These are phyloP conservation scores for Edolisoma coerulescens DNA, from an alignment of 2,113 vertebrate species.

Conservation along the genomic window DNA sequence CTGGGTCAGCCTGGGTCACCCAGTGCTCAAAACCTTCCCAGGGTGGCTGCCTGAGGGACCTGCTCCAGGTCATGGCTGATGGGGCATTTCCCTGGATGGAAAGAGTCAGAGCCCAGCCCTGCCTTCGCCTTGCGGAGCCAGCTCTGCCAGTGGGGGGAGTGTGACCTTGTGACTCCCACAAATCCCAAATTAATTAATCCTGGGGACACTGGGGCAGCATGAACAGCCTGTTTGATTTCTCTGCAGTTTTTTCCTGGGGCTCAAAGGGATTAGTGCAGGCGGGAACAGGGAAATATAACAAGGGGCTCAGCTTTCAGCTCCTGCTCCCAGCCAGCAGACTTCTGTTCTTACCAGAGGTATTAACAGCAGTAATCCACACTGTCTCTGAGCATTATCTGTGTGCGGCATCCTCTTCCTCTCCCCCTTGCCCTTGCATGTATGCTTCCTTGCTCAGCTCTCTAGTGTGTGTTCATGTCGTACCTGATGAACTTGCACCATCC, in stretches of 20 bases:
- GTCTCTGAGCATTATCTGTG: slow-evolving; percentile 38
- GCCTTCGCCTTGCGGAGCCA: not conserved
- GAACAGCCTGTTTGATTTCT: slow-evolving; percentile 72
- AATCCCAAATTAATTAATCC: slow-evolving; percentile 83
- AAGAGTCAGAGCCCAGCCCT: not conserved
- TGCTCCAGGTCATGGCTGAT: not conserved
- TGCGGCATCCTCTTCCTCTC: slow-evolving; percentile 42
- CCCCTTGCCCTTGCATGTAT: not conserved
- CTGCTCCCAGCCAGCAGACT: slow-evolving; percentile 65
- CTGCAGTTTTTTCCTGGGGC: slow-evolving; percentile 69
- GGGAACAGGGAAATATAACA: slow-evolving; percentile 69
- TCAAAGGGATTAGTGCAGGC: slow-evolving; percentile 76
- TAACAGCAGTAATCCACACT: slow-evolving; percentile 66
- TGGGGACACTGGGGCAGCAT: slow-evolving; percentile 52
- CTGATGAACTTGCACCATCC: not conserved
- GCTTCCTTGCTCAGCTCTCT: not conserved
- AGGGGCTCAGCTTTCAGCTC: slow-evolving; percentile 77
- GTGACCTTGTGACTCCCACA: slow-evolving; percentile 70
- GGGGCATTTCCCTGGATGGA: not conserved
- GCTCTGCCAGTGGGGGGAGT: not conserved
- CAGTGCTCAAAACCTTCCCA: not conserved
- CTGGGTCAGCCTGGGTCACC: not conserved
- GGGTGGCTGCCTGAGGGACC: not conserved
- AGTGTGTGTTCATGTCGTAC: accelerated
- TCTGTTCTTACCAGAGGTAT: slow-evolving; percentile 70